Base-by-base conservation (phyloP, 2,797 vertebrate species). In the Aulostomus chinensis region DNA sequence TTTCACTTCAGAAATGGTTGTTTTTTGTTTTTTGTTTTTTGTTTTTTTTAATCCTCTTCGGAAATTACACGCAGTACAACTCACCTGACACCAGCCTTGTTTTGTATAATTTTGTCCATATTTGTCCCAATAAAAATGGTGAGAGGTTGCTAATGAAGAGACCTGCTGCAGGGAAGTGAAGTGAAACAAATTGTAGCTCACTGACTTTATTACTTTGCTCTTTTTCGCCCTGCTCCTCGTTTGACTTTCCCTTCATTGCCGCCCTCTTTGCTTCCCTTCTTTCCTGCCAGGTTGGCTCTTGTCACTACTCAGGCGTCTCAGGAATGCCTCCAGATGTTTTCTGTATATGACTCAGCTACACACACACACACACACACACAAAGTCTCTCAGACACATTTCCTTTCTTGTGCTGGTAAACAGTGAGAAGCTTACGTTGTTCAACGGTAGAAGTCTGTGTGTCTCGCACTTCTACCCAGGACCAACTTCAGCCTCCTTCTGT, bases 291-390 rank as follows among this genome's bases (percentile, higher is more conserved):
- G 58, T 83, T 50, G 37, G 47, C 68, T 79, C 74, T 33, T 68
- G 76, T 88, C 86, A 88, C 47, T 40, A 24, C 54, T 80, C 73
- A 58, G 67, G 71, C 73, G 36, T 86, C 59, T 76, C 57, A 84
- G 83, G 81, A 87, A 87, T 88, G 81, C 67, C 63, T 83, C 67
- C 83, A 86, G 80, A 85, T 86, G 85, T 86, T 86, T 74, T 84
- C 65, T 50, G 58, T 51, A 24, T 45, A 57, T 76, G 76, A 82
- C 63, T 83, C 76, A 75, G 51, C 10, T 8, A 15, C 29, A 20
- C 11, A 46, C 35, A 47, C 51, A 28, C 46, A 22, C 18, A 7
- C 28, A 29, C 21, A 30, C 39, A 15, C 5, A 33, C 34, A 45
- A 10, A 26, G 26, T 48, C 35, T 43, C 18, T 13, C 45, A 13